Base-by-base conservation (phyloP, 2,797 vertebrate genomes). In the Aldrovandia affinis region DNA sequence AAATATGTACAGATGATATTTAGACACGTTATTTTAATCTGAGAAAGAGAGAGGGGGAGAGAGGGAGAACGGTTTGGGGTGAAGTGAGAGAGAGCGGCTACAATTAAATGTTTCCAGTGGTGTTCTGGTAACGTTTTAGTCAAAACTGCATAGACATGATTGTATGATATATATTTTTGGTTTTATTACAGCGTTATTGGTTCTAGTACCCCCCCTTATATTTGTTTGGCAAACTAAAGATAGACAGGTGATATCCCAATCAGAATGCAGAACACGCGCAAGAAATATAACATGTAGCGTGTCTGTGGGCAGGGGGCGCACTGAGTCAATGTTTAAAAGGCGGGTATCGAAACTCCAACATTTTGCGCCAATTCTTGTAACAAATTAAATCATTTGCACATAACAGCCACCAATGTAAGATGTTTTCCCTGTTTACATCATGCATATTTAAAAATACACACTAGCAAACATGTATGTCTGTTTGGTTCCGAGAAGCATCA, bases 271-370 rank as follows among this genome's bases (percentile, higher is more conserved):
- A 79, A n/a, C 78, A 79, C 47, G 77, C 25, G 47, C 15, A n/a
- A 18, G 47, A 79, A 79, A 79, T 55, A 55, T 57, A 57, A 57
- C 55, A 57, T 25, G 39, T 42, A 77, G 50, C 15, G 33, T 33
- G 47, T 30, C 50, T 15, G n/a, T 79, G 50, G 82, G 36, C 68
- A 83, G 82, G 82, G 82, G 82, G 82, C 82, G 82, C 82, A 54
- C 39, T 47, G 81, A 83, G 63, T 75, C 82, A 83, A 57, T 79
- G 50, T 79, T 79, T 55, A 33, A 79, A 79, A 79, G 28, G 30
- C 78, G 10, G 47, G n/a, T 33, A 28, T 79, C 7, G 47, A 79
- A 79, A 52, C 22, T 12, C 50, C 15, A n/a, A 54, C 14, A 79
- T 79, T n/a, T 52, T 79, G 50, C 28, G 47, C n/a, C 28, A 79